phyloP scores from a whole-genome alignment of 2,797 vertebrate species.

The Cryptoprocta ferox region DNA sequence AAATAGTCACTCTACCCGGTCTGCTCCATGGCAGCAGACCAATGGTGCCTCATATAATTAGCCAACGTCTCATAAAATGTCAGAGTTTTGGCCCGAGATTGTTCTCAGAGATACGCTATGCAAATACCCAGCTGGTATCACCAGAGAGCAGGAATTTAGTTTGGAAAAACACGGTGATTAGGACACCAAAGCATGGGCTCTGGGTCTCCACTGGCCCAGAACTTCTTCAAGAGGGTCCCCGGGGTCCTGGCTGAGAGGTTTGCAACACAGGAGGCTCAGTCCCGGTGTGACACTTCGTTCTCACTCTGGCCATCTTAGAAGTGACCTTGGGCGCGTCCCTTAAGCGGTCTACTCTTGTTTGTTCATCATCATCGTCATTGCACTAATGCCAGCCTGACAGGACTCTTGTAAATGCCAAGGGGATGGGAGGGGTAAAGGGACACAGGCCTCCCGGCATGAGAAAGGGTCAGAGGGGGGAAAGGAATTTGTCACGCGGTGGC shows the following conservation, averaged over 20 bases:
- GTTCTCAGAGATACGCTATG: slow-evolving; percentile 70
- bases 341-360: background rate
- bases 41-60: background rate
- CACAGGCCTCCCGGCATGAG: background rate
- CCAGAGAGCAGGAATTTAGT: slow-evolving; percentile 33
- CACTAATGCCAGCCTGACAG: background rate
- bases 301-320: background rate
- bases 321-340: background rate
- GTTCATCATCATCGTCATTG: background rate
- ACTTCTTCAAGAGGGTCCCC: background rate
- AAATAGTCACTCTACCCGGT: slow-evolving; percentile 66
- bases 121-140: slow-evolving; percentile 56
- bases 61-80: slow-evolving; percentile 57
- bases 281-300: background rate
- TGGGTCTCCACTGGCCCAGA: background rate
- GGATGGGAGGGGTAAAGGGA: background rate
- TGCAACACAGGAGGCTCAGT: background rate
- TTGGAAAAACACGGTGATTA: slow-evolving; percentile 14
- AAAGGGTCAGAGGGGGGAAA: background rate
- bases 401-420: background rate
- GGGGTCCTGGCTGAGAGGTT: background rate
- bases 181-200: background rate
- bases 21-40: slow-evolving; percentile 51
- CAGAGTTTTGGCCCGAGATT: slow-evolving; percentile 60
- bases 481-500: background rate